Conservation (phyloP, 2,888 invertebrate genomes). For the Cabera pusaria region DNA sequence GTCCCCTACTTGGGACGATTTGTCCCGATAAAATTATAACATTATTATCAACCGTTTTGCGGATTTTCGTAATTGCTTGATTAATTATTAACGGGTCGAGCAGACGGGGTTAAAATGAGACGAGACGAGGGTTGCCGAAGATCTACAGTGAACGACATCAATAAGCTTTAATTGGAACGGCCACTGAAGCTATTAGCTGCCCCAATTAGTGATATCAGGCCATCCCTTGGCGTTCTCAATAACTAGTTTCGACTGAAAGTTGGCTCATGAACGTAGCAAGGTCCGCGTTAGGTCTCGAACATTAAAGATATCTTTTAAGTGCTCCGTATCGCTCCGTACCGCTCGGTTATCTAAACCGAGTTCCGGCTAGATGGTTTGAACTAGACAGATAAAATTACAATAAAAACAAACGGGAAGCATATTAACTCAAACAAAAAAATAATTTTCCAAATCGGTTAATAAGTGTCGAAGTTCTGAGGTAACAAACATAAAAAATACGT, state of each 20-base stretch:
- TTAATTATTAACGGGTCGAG: conserved; percentile 75
- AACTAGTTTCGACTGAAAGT: conserved; percentile 36
- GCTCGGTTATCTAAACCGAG: no score
- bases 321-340: no score
- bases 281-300: no score
- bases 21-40: conserved; percentile 40
- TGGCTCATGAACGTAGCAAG: no score
- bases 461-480: no score
- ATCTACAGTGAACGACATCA: conserved; percentile 72
- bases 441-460: no score
- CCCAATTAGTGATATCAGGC: conserved; percentile 71
- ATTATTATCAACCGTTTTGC: conserved; percentile 55
- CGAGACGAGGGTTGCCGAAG: conserved; percentile 75
- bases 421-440: no score
- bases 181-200: conserved; percentile 70
- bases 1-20: conserved; percentile 26
- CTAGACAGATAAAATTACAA: no score
- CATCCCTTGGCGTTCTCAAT: conserved; percentile 30
- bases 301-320: no score
- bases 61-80: conserved; percentile 75
- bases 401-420: no score
- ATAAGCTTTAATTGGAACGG: conserved; percentile 76
- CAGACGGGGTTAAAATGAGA: conserved; percentile 74
- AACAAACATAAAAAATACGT: no score
- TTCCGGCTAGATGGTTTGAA: no score